These are phyloP conservation scores for Pristis pectinata DNA, from an alignment of 2,797 vertebrate genomes.

Conservation along the genomic window DNA sequence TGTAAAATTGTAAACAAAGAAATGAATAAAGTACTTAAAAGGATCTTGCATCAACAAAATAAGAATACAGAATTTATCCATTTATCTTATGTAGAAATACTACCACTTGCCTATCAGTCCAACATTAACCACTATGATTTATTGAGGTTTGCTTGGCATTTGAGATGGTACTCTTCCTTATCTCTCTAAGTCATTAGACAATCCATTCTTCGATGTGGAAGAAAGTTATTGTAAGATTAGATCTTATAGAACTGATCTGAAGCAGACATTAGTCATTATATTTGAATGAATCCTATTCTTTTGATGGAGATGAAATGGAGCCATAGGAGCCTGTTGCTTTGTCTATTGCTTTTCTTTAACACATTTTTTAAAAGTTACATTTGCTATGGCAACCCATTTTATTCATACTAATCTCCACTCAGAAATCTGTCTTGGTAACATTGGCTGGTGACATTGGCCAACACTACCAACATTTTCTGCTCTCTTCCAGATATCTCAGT, in stretches of 20 bases:
- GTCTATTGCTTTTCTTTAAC: background rate
- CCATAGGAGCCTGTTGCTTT: background rate
- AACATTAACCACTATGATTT: background rate
- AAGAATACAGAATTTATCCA: too few relatives aligned
- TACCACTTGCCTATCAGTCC: background rate
- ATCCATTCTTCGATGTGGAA: background rate
- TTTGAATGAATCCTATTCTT: background rate
- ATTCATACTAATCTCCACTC: background rate
- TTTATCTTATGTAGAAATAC: background rate
- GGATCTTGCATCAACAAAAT: background rate
- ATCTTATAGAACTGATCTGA: background rate
- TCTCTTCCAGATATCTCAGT: background rate
- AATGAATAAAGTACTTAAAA: background rate
- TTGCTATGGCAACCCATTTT: background rate
- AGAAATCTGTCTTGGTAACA: slow-evolving; percentile 19
- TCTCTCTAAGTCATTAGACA: background rate
- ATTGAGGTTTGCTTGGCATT: background rate
- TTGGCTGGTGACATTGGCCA: background rate
- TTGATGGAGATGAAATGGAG: background rate
- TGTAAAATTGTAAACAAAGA: background rate
- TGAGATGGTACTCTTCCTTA: background rate
- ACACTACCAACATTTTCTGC: background rate
- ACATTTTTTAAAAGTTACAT: background rate
- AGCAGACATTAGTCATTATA: background rate
- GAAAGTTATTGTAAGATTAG: background rate